Evolutionary conservation across 2,797 vertebrate species (phyloP).

Genomic region (Acestrorhynchus altus): DNA sequence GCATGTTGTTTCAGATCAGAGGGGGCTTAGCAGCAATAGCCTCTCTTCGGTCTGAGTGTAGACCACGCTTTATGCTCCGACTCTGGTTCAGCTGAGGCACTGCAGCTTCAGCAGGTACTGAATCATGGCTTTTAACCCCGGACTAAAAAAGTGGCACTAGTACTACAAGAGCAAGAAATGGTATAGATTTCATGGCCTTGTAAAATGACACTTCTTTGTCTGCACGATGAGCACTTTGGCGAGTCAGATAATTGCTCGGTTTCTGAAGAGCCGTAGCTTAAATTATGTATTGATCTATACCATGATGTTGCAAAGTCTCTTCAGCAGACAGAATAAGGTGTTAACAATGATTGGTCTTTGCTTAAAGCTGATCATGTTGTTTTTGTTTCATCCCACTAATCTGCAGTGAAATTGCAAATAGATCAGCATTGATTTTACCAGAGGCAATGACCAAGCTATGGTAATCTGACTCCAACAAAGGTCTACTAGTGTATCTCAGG

Average conservation of each 20-base stretch:
- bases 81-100: constrained; percentile 7
- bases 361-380: background rate
- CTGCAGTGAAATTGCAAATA: constrained; percentile 20
- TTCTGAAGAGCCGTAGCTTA: constrained; percentile 28
- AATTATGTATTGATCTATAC: constrained; percentile 44
- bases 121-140: constrained; percentile 22
- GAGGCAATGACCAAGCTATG: constrained; percentile 3
- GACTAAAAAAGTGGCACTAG: constrained; percentile 24
- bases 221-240: constrained; percentile 42
- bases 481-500: background rate
- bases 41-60: constrained; percentile 32
- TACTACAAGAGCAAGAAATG: constrained; percentile 4
- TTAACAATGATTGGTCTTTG: constrained; percentile 7
- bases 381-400: constrained; percentile 14
- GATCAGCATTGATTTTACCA: constrained; percentile 8
- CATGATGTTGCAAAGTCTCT: constrained; percentile 22
- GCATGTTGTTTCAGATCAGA: constrained; percentile 36
- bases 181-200: constrained; percentile 46
- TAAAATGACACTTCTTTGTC: constrained; percentile 26
- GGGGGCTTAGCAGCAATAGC: constrained; percentile 39
- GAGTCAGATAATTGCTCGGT: constrained; percentile 39
- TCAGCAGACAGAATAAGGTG: constrained; percentile 27
- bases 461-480: background rate
- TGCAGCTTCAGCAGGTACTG: constrained; percentile 18
- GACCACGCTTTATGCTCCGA: constrained; percentile 36